Evolutionary conservation across 2,797 vertebrate genomes (phyloP).

Genomic region (Choloepus didactylus): DNA sequence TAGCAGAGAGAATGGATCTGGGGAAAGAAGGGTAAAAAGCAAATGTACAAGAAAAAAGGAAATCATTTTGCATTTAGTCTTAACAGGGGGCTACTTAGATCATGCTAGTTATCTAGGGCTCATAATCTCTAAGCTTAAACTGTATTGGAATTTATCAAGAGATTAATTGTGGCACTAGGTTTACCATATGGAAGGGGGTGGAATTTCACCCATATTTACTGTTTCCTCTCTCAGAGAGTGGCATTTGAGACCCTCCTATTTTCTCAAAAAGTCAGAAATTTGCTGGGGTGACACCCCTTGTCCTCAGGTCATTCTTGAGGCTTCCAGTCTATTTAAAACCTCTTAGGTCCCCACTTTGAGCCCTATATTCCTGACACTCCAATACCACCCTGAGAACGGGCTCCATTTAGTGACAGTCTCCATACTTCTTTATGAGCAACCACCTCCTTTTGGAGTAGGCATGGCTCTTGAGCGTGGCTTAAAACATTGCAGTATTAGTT

Average conservation of each 20-base stretch:
- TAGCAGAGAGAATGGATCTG: neutral
- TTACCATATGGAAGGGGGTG: neutral
- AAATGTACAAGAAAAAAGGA: neutral
- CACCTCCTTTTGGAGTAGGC: neutral
- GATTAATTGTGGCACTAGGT: neutral
- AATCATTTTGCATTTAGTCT: neutral
- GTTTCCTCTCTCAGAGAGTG: neutral
- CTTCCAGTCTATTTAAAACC: conserved; percentile 6
- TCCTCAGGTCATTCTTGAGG: neutral
- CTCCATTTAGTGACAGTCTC: neutral
- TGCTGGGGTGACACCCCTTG: neutral
- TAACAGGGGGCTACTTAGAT: conserved; percentile 14
- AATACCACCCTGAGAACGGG: neutral
- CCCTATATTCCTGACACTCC: neutral
- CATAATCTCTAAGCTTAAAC: conserved; percentile 35
- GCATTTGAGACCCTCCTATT: neutral
- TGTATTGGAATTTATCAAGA: conserved; percentile 51
- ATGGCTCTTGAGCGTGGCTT: neutral
- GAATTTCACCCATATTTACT: neutral
- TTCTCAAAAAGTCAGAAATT: conserved; percentile 44
- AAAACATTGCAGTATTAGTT: conserved; percentile 30
- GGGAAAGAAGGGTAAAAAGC: conserved; percentile 21
- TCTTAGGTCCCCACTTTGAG: neutral
- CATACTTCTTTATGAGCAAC: neutral
- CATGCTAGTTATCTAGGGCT: neutral